Evolutionary conservation across 2,797 vertebrate species (phyloP).

Genomic region (Kryptolebias ocellatus): DNA sequence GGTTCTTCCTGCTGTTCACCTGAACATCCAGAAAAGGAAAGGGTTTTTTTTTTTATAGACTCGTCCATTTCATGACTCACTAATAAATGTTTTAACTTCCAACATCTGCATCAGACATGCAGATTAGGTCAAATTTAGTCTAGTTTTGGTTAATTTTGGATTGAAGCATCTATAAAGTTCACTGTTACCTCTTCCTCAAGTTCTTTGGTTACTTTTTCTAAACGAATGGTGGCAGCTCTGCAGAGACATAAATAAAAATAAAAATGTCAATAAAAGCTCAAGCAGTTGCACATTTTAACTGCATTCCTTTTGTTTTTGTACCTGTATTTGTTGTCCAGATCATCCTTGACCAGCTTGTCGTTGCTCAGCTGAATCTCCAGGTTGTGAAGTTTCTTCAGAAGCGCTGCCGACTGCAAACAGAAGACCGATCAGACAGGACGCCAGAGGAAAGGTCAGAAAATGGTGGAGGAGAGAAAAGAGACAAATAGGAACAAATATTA

Average conservation of each 20-base stretch:
- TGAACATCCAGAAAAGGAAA: conserved; percentile 32
- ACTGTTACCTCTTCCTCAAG: conserved; percentile 92
- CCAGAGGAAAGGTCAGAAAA: neutral
- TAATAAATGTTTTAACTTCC: too few species aligned
- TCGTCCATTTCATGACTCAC: too few species aligned
- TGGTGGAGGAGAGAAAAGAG: neutral
- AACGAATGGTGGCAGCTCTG: conserved; percentile 86
- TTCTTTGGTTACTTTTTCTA: conserved; percentile 94
- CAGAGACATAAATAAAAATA: neutral
- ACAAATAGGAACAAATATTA: neutral
- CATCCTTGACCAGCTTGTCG: conserved; percentile 93
- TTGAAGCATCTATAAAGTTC: too few species aligned
- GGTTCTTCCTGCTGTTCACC: conserved; percentile 87
- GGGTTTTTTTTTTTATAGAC: neutral
- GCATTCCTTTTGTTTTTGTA: conserved; percentile 48
- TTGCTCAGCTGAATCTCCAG: conserved; percentile 91
- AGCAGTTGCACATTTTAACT: neutral
- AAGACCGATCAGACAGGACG: neutral
- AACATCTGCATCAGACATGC: too few species aligned
- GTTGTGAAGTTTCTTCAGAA: conserved; percentile 90
- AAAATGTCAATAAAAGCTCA: neutral
- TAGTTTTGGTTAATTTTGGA: too few species aligned
- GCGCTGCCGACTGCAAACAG: conserved; percentile 76
- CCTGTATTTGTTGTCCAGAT: conserved; percentile 87
- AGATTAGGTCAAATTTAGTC: too few species aligned